These are phyloP conservation scores for Pocillopora verrucosa DNA, from an alignment of 64 coral and sea anemone species.

Conservation along the genomic window DNA sequence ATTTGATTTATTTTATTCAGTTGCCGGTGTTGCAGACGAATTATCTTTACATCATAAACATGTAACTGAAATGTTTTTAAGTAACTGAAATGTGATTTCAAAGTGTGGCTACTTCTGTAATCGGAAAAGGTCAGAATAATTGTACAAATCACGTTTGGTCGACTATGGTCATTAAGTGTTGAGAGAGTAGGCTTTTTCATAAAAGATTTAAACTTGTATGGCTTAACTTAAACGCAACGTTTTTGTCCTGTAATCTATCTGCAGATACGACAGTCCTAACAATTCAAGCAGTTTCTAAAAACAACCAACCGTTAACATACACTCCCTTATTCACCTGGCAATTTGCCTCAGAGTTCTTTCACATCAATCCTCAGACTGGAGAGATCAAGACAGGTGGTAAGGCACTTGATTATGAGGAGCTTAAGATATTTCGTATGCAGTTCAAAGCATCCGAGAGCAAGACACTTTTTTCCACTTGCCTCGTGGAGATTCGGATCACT, in stretches of 20 bases:
- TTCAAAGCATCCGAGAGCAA: slow-evolving; percentile 52
- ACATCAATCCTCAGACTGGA: slow-evolving; percentile 26
- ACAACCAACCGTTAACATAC: background rate
- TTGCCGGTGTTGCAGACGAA: too few species aligned
- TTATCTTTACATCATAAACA: too few species aligned
- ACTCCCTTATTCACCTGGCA: background rate
- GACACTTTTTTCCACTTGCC: slow-evolving; percentile 36
- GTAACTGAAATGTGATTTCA: too few species aligned
- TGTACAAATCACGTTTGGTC: too few species aligned
- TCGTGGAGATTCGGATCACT: slow-evolving; percentile 52
- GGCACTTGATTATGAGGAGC: slow-evolving; percentile 65
- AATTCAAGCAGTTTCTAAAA: slow-evolving; percentile 15
- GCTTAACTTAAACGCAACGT: background rate
- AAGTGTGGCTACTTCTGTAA: too few species aligned
- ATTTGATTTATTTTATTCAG: too few species aligned
- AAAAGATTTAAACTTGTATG: background rate
- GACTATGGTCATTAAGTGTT: too few species aligned
- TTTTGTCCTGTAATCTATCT: background rate
- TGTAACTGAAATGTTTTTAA: too few species aligned
- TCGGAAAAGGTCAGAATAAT: too few species aligned
- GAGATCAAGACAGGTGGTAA: slow-evolving; percentile 29
- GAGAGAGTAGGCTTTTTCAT: too few species aligned
- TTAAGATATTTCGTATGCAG: slow-evolving; percentile 39
- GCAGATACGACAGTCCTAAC: slow-evolving; percentile 2
- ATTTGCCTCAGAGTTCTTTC: slow-evolving; percentile 1